Evolutionary conservation across 2,797 vertebrate genomes (phyloP), one percentile per base, ranked within the genome.

Genomic region (Champsocephalus esox): DNA sequence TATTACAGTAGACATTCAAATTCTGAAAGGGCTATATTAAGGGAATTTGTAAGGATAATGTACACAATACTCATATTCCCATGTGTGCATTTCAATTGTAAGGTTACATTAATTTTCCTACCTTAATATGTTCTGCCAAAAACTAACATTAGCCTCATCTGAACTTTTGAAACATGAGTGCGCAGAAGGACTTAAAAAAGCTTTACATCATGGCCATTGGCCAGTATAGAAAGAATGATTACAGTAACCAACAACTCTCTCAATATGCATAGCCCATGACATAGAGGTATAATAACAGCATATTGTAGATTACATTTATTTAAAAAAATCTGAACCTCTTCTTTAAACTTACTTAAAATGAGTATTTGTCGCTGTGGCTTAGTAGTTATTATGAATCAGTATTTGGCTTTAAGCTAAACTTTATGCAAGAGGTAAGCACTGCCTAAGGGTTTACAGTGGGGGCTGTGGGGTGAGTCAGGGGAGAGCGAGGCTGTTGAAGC

Each of bases 391-490:
- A 21, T 75, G 61, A 75, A 32, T 80, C 51, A 61, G 6, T 56
- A 9, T 51, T 38, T 58, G 38, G n/a, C 34, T 77, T 63, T 56
- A 13, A 72, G 80, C 52, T 24, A 14, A 70, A 73, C 56, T 61
- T 70, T 3, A 51, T 73, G 49, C 43, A 49, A 48, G 68, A n/a
- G 78, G 61, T 76, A 62, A 66, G 38, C 46, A 43, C 14, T 19
- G 57, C 66, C 51, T 50, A 3, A 17, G 60, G 79, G 44, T 73
- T 79, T 76, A 76, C 50, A 79, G 81, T 72, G 70, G 51, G 48
- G 55, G 73, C 77, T 84, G 77, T 71, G 57, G 68, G 66, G 58
- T 89, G 90, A 89, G 77, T 89, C 80, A 86, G 70, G 57, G 62
- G 70, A 79, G 56, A 76, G 50, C 2, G 65, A 82, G 77, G 77